phyloP scores from a whole-genome alignment of 2,888 invertebrate species.

The Cosmia trapezina region DNA sequence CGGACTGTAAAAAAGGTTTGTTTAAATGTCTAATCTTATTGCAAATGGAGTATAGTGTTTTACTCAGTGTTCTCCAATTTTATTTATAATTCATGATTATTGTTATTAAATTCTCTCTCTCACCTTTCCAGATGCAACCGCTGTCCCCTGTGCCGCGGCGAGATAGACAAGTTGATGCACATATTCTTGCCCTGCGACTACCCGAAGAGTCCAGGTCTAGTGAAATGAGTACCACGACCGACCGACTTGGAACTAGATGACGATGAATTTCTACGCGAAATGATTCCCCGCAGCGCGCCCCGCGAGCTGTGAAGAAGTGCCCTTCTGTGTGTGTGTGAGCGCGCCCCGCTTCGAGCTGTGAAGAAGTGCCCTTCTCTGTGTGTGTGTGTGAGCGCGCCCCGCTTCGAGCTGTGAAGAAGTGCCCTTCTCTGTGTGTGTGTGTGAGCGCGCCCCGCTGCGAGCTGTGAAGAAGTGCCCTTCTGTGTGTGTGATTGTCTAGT shows the following conservation, averaged over 20 bases:
- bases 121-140: slow-evolving; percentile 91
- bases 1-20: too few relatives aligned
- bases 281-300: slow-evolving; percentile 43
- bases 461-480: slow-evolving; percentile 38
- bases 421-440: slow-evolving; percentile 60
- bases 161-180: slow-evolving; percentile 92
- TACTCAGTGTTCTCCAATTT: too few relatives aligned
- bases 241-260: slow-evolving; percentile 65
- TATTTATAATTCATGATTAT: neutral
- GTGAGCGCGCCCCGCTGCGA: slow-evolving; percentile 62
- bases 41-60: too few relatives aligned
- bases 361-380: slow-evolving; percentile 43
- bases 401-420: slow-evolving; percentile 30
- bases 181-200: slow-evolving; percentile 93
- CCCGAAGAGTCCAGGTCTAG: slow-evolving; percentile 78
- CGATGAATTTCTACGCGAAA: slow-evolving; percentile 59
- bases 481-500: slow-evolving; percentile 85
- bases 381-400: slow-evolving; percentile 66
- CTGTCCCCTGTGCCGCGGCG: slow-evolving; percentile 94
- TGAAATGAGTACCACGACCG: slow-evolving; percentile 78
- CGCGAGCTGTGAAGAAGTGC: slow-evolving; percentile 32
- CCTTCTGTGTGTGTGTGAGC: slow-evolving; percentile 73
- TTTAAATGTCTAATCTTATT: too few relatives aligned
- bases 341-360: slow-evolving; percentile 21
- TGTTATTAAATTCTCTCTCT: neutral